These are phyloP conservation scores for Protomyctophum bolini DNA, from an alignment of 2,113 vertebrate species.

Conservation along the genomic window DNA sequence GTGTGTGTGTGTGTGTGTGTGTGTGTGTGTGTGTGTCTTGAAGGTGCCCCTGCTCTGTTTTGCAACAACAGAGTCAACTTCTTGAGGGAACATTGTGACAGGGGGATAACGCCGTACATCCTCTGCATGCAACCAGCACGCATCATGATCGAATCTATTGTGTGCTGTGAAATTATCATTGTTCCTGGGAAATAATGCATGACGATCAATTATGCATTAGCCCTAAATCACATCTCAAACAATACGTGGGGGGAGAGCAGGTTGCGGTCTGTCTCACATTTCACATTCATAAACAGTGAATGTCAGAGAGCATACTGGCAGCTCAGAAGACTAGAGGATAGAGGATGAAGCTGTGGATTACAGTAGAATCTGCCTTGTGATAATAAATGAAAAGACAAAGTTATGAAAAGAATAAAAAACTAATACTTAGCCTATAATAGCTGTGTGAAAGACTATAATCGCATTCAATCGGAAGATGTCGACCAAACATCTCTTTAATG, in stretches of 20 bases:
- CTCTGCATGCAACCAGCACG: conserved; percentile 31
- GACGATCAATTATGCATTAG: conserved; percentile 64
- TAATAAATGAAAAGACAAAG: too few relatives aligned
- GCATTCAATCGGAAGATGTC: too few relatives aligned
- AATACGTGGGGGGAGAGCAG: conserved; percentile 37
- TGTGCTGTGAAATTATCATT: conserved; percentile 37
- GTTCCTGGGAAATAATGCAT: conserved; percentile 49
- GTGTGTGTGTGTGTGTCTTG: neutral
- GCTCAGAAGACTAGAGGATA: conserved; percentile 19
- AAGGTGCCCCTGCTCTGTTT: conserved; percentile 15
- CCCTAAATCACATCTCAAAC: conserved; percentile 53
- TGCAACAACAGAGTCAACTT: conserved; percentile 40
- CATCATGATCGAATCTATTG: conserved; percentile 48
- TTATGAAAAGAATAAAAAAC: too few relatives aligned
- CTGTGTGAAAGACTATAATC: too few relatives aligned
- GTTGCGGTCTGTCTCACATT: conserved; percentile 14
- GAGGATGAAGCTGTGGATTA: neutral
- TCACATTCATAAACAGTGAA: conserved; percentile 35
- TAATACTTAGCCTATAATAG: too few relatives aligned
- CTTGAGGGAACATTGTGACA: conserved; percentile 38
- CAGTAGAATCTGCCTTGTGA: too few relatives aligned
- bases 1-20: too few relatives aligned
- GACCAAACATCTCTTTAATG: too few relatives aligned
- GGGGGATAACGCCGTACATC: neutral
- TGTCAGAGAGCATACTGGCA: conserved; percentile 22